phyloP scores from a whole-genome alignment of 2,113 vertebrate species.

The Scomber colias region DNA sequence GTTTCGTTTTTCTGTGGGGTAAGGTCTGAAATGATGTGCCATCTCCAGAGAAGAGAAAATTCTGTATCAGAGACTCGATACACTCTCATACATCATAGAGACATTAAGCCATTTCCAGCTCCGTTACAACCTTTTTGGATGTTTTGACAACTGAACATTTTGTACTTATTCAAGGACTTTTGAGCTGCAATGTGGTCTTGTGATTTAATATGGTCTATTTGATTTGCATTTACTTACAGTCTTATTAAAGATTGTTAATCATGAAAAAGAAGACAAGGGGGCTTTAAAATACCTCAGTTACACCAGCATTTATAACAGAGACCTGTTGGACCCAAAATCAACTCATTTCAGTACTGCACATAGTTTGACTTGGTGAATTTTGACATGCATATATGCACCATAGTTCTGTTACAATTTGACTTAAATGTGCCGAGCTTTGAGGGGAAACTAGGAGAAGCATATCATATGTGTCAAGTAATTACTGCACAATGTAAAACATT shows the following conservation, averaged over 20 bases:
- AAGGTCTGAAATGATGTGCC: conserved; percentile 25
- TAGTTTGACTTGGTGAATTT: too few species aligned
- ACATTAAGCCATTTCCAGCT: neutral
- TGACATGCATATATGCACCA: too few species aligned
- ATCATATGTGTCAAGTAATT: too few species aligned
- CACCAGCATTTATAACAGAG: too few species aligned
- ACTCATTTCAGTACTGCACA: too few species aligned
- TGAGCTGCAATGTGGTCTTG: neutral
- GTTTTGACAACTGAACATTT: neutral
- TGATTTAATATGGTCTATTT: neutral
- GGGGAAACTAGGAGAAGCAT: too few species aligned
- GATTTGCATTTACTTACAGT: neutral
- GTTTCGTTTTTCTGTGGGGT: neutral
- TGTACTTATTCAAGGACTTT: neutral
- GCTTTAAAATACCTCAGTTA: neutral
- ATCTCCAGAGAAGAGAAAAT: conserved; percentile 31
- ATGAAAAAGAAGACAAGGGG: neutral
- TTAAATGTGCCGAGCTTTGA: too few species aligned
- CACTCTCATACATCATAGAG: neutral
- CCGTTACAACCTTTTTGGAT: neutral
- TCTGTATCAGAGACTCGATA: neutral
- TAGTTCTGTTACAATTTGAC: too few species aligned
- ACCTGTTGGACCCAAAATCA: too few species aligned
- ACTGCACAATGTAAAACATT: too few species aligned
- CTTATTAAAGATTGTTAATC: neutral